A percentile compares a stretch with the other conserved stretches of the same genome.
Evolutionary conservation across 2,113 vertebrate species (phyloP).

Genomic region (Bufo bufo): DNA sequence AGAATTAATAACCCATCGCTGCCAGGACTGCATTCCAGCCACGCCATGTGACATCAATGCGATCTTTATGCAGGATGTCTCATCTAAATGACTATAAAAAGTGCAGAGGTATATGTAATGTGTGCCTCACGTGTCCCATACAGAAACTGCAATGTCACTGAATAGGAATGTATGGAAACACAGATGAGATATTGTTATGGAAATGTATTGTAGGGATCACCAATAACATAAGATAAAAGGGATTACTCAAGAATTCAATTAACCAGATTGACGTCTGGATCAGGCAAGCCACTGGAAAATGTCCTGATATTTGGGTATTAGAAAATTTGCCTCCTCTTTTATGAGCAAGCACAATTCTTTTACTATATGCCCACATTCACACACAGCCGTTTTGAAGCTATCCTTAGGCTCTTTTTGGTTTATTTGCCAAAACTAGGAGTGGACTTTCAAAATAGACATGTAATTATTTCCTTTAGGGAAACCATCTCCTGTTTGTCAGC

Average conservation of each 20-base stretch:
- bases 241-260: not conserved
- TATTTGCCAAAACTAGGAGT: too few relatives aligned
- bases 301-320: too few relatives aligned
- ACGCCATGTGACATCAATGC: not conserved
- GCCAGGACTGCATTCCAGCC: slow-evolving; percentile 10
- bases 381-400: too few relatives aligned
- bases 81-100: not conserved
- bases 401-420: too few relatives aligned
- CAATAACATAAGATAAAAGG: not conserved
- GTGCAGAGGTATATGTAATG: not conserved
- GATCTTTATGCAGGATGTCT: not conserved
- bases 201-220: not conserved
- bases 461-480: too few relatives aligned
- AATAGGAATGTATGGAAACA: not conserved
- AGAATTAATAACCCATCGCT: too few relatives aligned
- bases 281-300: not conserved
- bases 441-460: too few relatives aligned
- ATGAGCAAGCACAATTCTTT: too few relatives aligned
- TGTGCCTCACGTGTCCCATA: not conserved
- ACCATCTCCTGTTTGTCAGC: too few relatives aligned
- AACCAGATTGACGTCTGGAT: not conserved
- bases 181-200: not conserved
- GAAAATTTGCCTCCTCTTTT: too few relatives aligned
- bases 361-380: too few relatives aligned
- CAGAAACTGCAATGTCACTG: not conserved